These are phyloP conservation scores for Esox niger DNA, from an alignment of 2,113 vertebrate species.

Conservation along the genomic window DNA sequence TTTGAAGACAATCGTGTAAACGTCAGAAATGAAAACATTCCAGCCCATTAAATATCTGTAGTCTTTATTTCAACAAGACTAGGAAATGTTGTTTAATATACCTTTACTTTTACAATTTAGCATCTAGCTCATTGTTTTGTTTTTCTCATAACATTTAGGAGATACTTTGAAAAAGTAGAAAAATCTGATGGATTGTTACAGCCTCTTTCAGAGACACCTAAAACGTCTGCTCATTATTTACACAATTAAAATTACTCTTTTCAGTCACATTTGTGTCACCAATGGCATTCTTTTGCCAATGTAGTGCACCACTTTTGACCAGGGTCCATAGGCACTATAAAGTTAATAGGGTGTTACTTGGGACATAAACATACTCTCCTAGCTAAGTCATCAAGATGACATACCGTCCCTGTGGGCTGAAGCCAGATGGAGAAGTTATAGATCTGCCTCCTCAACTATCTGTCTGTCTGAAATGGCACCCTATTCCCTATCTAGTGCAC, in stretches of 20 bases:
- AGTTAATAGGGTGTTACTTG: too few species aligned
- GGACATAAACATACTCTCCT: conserved; percentile 29
- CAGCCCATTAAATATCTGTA: conserved; percentile 74
- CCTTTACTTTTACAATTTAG: conserved; percentile 77
- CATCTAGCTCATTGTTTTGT: conserved; percentile 66
- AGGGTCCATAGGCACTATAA: too few species aligned
- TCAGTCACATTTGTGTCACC: conserved; percentile 31
- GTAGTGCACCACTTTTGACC: too few species aligned
- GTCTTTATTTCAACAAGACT: conserved; percentile 83
- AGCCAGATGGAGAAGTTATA: conserved; percentile 39
- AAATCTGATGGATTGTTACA: conserved; percentile 70
- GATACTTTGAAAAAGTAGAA: conserved; percentile 73
- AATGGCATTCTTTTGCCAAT: neutral
- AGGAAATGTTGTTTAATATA: conserved; percentile 77
- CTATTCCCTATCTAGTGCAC: too few species aligned
- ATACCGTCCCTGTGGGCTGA: conserved; percentile 53
- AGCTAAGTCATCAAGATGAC: conserved; percentile 40
- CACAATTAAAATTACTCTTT: conserved; percentile 41
- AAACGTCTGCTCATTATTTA: conserved; percentile 72
- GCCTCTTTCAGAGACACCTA: conserved; percentile 79
- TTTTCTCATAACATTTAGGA: conserved; percentile 67
- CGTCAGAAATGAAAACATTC: conserved; percentile 27
- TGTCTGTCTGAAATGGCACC: conserved; percentile 5
- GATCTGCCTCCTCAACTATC: conserved; percentile 35
- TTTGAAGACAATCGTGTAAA: neutral